Percentiles rank a stretch among this genome's conserved stretches.
phyloP scores from a whole-genome alignment of 53 echinoderm and acorn worm species.

The Hippasteria phrygiana region DNA sequence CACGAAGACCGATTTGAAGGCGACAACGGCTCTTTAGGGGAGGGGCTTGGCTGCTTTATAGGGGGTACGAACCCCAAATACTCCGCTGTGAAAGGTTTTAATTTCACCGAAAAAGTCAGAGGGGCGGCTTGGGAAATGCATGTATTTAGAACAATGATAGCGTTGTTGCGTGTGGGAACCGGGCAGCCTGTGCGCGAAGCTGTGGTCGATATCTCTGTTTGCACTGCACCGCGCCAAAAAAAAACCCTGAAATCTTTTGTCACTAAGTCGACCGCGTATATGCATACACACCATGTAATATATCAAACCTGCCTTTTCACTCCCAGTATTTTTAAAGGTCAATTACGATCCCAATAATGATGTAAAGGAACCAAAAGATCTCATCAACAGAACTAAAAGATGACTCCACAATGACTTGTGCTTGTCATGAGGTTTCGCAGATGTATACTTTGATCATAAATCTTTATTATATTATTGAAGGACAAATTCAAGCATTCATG shows the following conservation, averaged over 20 bases:
- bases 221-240: conserved; percentile 43
- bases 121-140: not conserved
- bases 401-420: no score
- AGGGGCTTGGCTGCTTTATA: no score
- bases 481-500: no score
- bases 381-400: not conserved
- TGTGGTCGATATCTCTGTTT: conserved; percentile 45
- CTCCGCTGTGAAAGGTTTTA: no score
- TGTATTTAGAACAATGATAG: not conserved
- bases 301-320: not conserved
- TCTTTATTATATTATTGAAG: no score
- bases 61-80: no score
- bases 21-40: no score
- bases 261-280: conserved; percentile 36
- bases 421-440: no score
- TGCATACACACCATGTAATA: not conserved
- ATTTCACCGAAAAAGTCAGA: no score
- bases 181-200: conserved; percentile 6
- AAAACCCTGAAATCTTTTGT: conserved; percentile 54
- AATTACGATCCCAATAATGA: not conserved
- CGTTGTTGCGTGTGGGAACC: conserved; percentile 23
- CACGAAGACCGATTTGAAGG: no score
- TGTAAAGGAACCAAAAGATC: not conserved
- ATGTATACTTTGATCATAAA: no score
- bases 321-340: not conserved